Evolutionary conservation across 2,797 vertebrate genomes (phyloP).

Genomic region (Manis javanica): DNA sequence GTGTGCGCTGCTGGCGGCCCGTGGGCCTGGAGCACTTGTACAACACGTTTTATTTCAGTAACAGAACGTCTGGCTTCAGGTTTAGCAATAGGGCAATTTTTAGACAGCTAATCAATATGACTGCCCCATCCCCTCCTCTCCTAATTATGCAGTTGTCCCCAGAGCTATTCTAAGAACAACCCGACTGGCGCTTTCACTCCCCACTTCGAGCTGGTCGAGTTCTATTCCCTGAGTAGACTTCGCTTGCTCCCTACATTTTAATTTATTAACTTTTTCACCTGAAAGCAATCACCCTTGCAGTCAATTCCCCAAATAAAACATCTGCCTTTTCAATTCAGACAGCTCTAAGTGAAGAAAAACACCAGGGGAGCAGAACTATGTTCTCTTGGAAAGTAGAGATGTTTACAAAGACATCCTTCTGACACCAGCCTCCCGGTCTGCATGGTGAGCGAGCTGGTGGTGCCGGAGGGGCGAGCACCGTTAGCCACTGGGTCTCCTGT

Average conservation of each 20-base stretch:
- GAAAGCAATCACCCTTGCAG: constrained; percentile 84
- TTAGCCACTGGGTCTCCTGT: constrained; percentile 1
- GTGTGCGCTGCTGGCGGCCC: too few relatives aligned
- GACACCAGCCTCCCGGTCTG: constrained; percentile 61
- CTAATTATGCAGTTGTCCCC: constrained; percentile 85
- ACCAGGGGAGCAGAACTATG: constrained; percentile 78
- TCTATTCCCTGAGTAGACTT: constrained; percentile 75
- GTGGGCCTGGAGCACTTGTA: not conserved
- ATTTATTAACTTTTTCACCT: constrained; percentile 87
- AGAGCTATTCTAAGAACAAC: constrained; percentile 73
- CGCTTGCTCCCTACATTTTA: constrained; percentile 84
- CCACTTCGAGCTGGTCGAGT: constrained; percentile 69
- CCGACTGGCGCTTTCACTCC: constrained; percentile 36
- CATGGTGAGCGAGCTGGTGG: constrained; percentile 59
- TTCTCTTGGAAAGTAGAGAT: constrained; percentile 78
- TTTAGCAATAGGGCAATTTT: constrained; percentile 69
- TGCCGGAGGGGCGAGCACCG: not conserved
- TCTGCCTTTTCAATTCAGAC: constrained; percentile 85
- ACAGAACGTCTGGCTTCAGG: constrained; percentile 47
- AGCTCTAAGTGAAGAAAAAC: constrained; percentile 83
- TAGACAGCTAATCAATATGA: constrained; percentile 84
- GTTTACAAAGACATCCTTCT: constrained; percentile 73
- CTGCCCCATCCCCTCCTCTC: constrained; percentile 50
- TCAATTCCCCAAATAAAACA: constrained; percentile 86
- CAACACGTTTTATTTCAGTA: constrained; percentile 62